Conservation (phyloP, 2,888 invertebrate species). For the Melikaiella ostensackeni region DNA sequence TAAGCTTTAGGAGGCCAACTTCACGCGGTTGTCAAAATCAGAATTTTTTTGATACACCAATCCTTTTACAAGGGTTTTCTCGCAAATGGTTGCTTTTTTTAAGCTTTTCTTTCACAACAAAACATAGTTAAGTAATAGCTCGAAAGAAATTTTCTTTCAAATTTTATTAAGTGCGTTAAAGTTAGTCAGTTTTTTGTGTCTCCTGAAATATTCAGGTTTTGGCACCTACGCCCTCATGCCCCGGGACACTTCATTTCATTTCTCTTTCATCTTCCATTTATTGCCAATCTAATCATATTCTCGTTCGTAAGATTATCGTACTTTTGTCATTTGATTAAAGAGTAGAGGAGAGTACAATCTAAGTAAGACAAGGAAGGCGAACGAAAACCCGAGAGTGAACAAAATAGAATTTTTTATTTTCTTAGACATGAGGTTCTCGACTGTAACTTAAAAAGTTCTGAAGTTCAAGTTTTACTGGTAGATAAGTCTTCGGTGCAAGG, state of each 20-base stretch:
- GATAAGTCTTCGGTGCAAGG: slow-evolving; percentile 23
- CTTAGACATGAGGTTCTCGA: slow-evolving; percentile 10
- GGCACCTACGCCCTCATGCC: too few relatives aligned
- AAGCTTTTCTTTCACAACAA: too few relatives aligned
- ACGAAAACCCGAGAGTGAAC: slow-evolving; percentile 21
- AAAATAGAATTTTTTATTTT: slow-evolving; percentile 23
- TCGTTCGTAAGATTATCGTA: slow-evolving; percentile 22
- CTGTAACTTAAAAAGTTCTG: slow-evolving; percentile 19
- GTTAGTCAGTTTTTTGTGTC: too few relatives aligned
- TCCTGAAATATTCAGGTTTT: too few relatives aligned
- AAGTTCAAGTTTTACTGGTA: slow-evolving; percentile 26
- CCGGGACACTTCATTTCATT: neutral
- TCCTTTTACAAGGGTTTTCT: too few relatives aligned
- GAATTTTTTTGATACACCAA: too few relatives aligned
- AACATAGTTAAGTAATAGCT: too few relatives aligned
- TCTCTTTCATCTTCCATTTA: neutral
- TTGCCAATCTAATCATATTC: neutral
- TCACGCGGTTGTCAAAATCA: too few relatives aligned
- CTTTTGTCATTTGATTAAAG: slow-evolving; percentile 5
- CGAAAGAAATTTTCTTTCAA: too few relatives aligned
- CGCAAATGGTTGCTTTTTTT: too few relatives aligned
- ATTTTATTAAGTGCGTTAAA: too few relatives aligned
- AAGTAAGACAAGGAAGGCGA: slow-evolving; percentile 20
- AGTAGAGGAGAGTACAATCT: neutral
- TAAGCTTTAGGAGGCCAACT: too few relatives aligned